Evolutionary conservation across 92 coral and sea anemone genomes (phyloP).

Genomic region (Bergia puertoricense): DNA sequence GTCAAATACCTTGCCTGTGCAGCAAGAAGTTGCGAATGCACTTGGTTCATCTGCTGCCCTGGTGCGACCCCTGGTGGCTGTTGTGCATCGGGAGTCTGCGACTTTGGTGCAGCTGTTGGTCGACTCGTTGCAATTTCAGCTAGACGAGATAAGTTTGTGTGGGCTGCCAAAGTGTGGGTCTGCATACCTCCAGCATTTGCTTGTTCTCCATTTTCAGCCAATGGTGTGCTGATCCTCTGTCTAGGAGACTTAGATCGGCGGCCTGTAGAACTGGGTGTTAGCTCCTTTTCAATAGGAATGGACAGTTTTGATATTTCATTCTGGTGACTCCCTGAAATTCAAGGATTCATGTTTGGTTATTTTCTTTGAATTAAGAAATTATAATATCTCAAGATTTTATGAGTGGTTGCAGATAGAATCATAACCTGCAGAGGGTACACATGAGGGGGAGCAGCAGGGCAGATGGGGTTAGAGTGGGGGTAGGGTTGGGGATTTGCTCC

Average conservation of each 20-base stretch:
- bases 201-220: slow-evolving; percentile 27
- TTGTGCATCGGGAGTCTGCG: slow-evolving; percentile 24
- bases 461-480: no score
- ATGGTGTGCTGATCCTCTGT: neutral
- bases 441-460: no score
- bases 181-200: slow-evolving; percentile 25
- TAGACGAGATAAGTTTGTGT: slow-evolving; percentile 74
- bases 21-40: slow-evolving; percentile 36
- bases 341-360: neutral
- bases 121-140: slow-evolving; percentile 85
- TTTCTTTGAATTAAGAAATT: no score
- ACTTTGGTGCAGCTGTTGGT: slow-evolving; percentile 54
- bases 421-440: no score
- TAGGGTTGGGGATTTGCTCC: no score
- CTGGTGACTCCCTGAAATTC: slow-evolving; percentile 24
- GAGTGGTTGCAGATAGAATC: neutral
- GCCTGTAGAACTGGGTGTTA: neutral
- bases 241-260: slow-evolving; percentile 28
- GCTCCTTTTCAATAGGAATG: slow-evolving; percentile 8
- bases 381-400: neutral
- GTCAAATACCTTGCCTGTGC: slow-evolving; percentile 57
- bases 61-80: slow-evolving; percentile 5
- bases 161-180: slow-evolving; percentile 53
- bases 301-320: slow-evolving; percentile 20
- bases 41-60: slow-evolving; percentile 7